Conservation (phyloP, 2,888 invertebrate species). For the Yponomeuta malinellus region DNA sequence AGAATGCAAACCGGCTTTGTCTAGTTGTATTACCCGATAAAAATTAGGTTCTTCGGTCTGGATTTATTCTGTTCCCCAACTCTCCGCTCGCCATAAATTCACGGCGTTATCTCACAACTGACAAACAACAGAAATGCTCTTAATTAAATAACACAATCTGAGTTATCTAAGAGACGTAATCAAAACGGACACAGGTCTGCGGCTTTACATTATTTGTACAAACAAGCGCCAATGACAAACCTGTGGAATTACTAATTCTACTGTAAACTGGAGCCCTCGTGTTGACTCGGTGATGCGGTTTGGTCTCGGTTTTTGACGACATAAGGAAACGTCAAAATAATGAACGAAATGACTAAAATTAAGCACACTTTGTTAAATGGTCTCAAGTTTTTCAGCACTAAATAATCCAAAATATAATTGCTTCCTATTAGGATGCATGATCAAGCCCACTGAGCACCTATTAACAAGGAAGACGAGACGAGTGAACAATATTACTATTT, state of each 20-base stretch:
- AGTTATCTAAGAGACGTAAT: conserved; percentile 57
- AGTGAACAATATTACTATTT: no score
- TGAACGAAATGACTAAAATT: not conserved
- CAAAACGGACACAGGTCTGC: conserved; percentile 60
- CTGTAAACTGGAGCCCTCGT: conserved; percentile 35
- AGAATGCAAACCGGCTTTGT: not conserved
- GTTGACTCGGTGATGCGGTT: not conserved
- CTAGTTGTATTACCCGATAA: not conserved
- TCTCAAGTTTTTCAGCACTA: no score
- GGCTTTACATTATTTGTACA: conserved; percentile 29
- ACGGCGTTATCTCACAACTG: conserved; percentile 45
- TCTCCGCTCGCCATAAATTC: conserved; percentile 65
- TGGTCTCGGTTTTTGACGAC: not conserved
- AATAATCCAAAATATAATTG: no score
- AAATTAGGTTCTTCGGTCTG: not conserved
- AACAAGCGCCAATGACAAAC: conserved; percentile 21
- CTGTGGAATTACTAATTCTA: conserved; percentile 38
- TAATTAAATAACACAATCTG: conserved; percentile 58
- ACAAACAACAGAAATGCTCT: conserved; percentile 53
- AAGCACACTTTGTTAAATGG: no score
- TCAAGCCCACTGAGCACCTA: no score
- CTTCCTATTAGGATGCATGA: no score
- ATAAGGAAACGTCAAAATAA: not conserved
- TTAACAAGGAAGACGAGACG: no score
- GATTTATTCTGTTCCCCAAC: conserved; percentile 28